Conservation (phyloP, 2,888 invertebrate genomes). For the Idaea dimidiata region DNA sequence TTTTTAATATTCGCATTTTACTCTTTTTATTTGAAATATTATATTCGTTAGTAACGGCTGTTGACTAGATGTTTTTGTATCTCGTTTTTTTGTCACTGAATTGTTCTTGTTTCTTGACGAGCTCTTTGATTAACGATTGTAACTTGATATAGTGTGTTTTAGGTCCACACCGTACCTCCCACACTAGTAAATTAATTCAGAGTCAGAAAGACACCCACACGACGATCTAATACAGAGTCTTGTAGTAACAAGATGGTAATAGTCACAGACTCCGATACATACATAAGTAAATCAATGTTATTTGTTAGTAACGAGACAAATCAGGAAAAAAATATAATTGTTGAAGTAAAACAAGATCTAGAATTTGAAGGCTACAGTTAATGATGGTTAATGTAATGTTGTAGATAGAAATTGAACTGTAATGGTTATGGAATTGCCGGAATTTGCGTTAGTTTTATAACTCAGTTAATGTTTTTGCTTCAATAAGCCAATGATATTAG, state of each 20-base stretch:
- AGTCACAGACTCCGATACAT: conserved; percentile 46
- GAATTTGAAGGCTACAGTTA: conserved; percentile 7
- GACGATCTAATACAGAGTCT: conserved; percentile 36
- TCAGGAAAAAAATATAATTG: conserved; percentile 27
- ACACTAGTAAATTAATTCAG: conserved; percentile 57
- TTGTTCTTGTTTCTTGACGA: conserved; percentile 47
- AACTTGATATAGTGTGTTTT: conserved; percentile 59
- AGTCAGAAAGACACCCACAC: conserved; percentile 44
- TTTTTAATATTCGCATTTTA: conserved; percentile 36
- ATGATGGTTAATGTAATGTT: conserved; percentile 7
- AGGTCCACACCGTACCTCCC: conserved; percentile 44
- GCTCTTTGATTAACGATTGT: conserved; percentile 67
- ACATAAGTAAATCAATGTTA: conserved; percentile 43
- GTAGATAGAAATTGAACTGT: conserved; percentile 26
- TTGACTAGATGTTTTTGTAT: conserved; percentile 48
- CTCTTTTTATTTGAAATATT: conserved; percentile 30
- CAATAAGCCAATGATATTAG: conserved; percentile 38
- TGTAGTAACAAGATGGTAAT: conserved; percentile 55
- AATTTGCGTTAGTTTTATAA: conserved; percentile 50
- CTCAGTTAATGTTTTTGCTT: conserved; percentile 40
- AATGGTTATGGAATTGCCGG: conserved; percentile 58
- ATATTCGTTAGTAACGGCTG: conserved; percentile 39
- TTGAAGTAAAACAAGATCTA: conserved; percentile 24
- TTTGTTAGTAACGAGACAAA: conserved; percentile 10
- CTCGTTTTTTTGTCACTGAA: conserved; percentile 54